Evolutionary conservation across 2,888 invertebrate genomes (phyloP), one percentile per base, ranked within the genome.

Genomic region (Cerastis leucographa): DNA sequence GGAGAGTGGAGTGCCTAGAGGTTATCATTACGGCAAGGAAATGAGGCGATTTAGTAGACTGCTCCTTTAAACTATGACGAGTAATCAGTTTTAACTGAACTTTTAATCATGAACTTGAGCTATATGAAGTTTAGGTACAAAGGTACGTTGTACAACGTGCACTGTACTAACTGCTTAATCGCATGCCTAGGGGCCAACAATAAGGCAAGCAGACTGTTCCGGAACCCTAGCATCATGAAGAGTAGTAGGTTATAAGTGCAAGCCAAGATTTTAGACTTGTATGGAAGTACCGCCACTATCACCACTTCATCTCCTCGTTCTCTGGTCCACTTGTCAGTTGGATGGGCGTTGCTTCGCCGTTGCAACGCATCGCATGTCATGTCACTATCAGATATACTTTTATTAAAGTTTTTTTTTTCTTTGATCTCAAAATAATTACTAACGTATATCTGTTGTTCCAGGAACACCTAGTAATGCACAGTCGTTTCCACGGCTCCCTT

Each of bases 401-500:
- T 7, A 49, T 44, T 7, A 25, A 17, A 2, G 0, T 17, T 59
- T 8, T 17, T 46, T n/a, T 17, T 59, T 17, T 17, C 1, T 8
- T 14, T 56, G 17, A 5, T 25, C 25, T 25, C 29, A 54, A 49
- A 35, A 35, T 35, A 35, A 35, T 3, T 35, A 59, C 14, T 5
- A 7, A 25, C 56, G 14, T 14, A 59, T 1, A 67, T 49, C 9
- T 29, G 1, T 44, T 54, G 17, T 71, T 70, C 22, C 91, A 96
- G 96, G 96, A 96, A 92, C 97, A 99, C 89, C 92, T 97, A 87
- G 98, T 99, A 89, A 99, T 99, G 97, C 99, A 99, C 96, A 97
- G 98, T 79, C 97, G 99, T 83, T 99, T 99, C 95, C 99, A 99
- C 95, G 99, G 99, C n/a, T 99, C 99, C 12, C 97, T 99, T 90